A percentile compares a stretch with the other conserved stretches of the same genome.
phyloP scores from a whole-genome alignment of 2,797 vertebrate genomes.

The Brotula barbata region DNA sequence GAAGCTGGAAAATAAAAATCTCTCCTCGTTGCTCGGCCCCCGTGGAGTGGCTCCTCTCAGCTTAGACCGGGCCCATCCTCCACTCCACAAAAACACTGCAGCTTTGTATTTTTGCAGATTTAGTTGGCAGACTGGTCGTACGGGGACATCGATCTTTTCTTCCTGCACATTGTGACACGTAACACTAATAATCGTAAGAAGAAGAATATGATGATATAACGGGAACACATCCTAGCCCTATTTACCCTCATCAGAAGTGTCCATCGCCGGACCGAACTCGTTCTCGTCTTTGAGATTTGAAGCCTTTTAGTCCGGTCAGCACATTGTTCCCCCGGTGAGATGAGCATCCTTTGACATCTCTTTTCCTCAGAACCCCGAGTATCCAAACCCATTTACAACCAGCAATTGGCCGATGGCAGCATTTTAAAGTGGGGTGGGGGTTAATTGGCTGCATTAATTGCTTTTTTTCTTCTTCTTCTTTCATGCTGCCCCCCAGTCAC shows the following conservation, averaged over 20 bases:
- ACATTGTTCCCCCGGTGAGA: constrained; percentile 50
- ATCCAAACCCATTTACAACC: constrained; percentile 63
- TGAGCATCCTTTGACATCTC: constrained; percentile 66
- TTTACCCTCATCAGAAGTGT: constrained; percentile 53
- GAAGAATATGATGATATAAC: too few relatives aligned
- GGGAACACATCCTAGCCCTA: constrained; percentile 24
- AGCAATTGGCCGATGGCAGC: constrained; percentile 66
- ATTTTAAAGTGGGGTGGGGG: constrained; percentile 62
- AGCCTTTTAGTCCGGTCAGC: constrained; percentile 37
- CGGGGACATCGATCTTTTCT: constrained; percentile 63
- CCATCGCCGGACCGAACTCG: too few relatives aligned
- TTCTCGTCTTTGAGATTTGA: constrained; percentile 10
- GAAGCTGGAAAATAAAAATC: constrained; percentile 61
- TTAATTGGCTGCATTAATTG: constrained; percentile 71
- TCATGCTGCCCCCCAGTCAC: constrained; percentile 51
- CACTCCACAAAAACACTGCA: constrained; percentile 50
- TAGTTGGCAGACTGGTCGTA: constrained; percentile 52
- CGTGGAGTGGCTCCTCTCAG: constrained; percentile 31
- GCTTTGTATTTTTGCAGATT: constrained; percentile 53
- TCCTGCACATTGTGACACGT: constrained; percentile 53
- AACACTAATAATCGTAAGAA: too few relatives aligned
- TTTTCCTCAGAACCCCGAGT: constrained; percentile 57
- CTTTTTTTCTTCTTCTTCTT: constrained; percentile 45
- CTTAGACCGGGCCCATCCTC: constrained; percentile 36
- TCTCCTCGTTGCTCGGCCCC: constrained; percentile 37